Evolutionary conservation across 2,113 vertebrate species (phyloP).

Genomic region (Plecturocebus donacophilus): DNA sequence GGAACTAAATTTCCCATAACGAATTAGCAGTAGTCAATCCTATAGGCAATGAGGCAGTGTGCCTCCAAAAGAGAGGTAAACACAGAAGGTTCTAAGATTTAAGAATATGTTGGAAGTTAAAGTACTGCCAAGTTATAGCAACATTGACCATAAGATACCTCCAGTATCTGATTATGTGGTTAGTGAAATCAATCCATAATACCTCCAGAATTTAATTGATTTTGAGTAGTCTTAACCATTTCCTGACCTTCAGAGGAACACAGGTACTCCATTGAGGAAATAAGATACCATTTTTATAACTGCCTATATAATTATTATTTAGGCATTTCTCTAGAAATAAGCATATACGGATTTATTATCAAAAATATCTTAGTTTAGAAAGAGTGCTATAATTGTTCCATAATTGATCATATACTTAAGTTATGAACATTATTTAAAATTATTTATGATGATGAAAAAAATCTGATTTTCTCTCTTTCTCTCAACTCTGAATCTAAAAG

Average conservation of each 20-base stretch:
- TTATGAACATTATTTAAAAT: not conserved
- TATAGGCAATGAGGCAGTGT: rapidly evolving
- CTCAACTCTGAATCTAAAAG: not conserved
- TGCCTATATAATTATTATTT: not conserved
- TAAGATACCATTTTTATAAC: not conserved
- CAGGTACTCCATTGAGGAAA: not conserved
- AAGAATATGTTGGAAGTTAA: not conserved
- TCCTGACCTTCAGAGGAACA: not conserved
- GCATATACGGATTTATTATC: not conserved
- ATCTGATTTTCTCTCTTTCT: not conserved
- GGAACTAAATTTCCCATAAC: not conserved
- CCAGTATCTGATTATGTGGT: too few relatives aligned
- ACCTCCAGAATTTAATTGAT: not conserved
- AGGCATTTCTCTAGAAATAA: not conserved
- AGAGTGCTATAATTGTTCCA: not conserved
- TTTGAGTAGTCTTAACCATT: not conserved
- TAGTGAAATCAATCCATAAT: not conserved
- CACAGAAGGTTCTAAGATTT: not conserved
- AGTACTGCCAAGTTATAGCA: not conserved
- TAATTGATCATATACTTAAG: not conserved
- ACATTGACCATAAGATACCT: not conserved
- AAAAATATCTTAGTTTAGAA: not conserved
- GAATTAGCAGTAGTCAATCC: not conserved
- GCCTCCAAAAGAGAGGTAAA: not conserved
- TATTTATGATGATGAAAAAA: not conserved